Percentiles rank a stretch among this genome's conserved stretches.
phyloP scores from a whole-genome alignment of 2,113 vertebrate genomes.

The Elachura formosa region DNA sequence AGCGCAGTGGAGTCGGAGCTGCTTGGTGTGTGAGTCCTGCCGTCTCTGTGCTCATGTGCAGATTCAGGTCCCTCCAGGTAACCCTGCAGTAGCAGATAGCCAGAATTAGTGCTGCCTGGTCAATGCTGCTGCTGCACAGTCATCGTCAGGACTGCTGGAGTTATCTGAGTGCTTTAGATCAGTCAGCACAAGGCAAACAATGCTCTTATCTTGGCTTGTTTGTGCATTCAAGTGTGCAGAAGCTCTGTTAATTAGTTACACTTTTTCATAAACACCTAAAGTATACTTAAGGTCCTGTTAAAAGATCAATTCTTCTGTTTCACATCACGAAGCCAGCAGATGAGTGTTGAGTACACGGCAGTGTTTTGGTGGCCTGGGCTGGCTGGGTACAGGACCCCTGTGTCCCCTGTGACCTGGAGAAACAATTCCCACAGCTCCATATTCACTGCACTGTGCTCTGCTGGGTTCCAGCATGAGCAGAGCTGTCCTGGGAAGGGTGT shows the following conservation, averaged over 20 bases:
- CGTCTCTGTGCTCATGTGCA: background rate
- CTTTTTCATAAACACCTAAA: constrained; percentile 6
- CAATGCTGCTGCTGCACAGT: background rate
- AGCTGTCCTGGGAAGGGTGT: background rate
- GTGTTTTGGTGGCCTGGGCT: background rate
- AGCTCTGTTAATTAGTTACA: background rate
- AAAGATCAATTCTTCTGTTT: background rate
- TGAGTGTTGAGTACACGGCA: background rate
- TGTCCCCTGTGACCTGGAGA: background rate
- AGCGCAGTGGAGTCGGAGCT: background rate
- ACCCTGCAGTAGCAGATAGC: background rate
- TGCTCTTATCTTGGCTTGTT: background rate
- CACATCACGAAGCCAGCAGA: background rate
- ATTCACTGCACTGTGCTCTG: background rate
- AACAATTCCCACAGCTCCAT: background rate
- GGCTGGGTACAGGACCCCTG: background rate
- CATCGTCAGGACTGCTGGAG: background rate
- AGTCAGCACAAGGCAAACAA: constrained; percentile 13
- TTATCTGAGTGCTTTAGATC: background rate
- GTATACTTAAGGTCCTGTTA: background rate
- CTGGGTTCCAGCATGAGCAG: background rate
- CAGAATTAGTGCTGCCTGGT: background rate
- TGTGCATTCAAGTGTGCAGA: background rate
- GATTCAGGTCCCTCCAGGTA: background rate
- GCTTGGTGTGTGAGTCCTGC: background rate